These are phyloP conservation scores for Orius insidiosus DNA, from an alignment of 1,140 invertebrate genomes.

Conservation along the genomic window DNA sequence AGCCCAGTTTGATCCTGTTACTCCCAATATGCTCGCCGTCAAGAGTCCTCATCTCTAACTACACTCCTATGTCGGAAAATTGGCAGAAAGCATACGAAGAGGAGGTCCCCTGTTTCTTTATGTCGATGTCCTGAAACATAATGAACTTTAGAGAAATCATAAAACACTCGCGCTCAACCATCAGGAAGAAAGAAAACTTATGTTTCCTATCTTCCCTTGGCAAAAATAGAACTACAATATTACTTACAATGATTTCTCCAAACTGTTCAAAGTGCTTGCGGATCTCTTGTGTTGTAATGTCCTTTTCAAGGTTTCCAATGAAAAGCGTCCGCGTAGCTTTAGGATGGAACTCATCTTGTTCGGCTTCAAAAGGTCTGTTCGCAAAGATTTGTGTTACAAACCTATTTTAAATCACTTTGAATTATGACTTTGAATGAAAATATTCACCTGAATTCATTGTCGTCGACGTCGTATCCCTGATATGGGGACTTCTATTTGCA, in stretches of 20 bases:
- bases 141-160: too few species aligned
- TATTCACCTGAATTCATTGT: constrained; percentile 54
- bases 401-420: too few species aligned
- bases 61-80: constrained; percentile 90
- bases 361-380: constrained; percentile 72
- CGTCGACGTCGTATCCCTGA: constrained; percentile 69
- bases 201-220: neutral
- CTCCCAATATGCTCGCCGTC: constrained; percentile 82
- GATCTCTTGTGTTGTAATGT: constrained; percentile 75
- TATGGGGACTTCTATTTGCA: constrained; percentile 80
- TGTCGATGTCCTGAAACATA: constrained; percentile 66
- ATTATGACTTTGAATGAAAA: neutral
- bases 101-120: constrained; percentile 74
- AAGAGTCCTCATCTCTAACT: constrained; percentile 82
- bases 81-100: constrained; percentile 91
- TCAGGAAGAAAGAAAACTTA: neutral
- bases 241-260: constrained; percentile 81
- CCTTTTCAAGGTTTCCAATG: constrained; percentile 87
- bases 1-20: constrained; percentile 79
- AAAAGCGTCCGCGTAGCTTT: constrained; percentile 77
- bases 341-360: constrained; percentile 88
- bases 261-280: constrained; percentile 83
- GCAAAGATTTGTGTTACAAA: neutral
- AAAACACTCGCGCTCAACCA: too few species aligned
- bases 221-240: neutral